These are phyloP conservation scores for Trinorchestia longiramus DNA, from an alignment of 1,140 invertebrate genomes.

Conservation along the genomic window DNA sequence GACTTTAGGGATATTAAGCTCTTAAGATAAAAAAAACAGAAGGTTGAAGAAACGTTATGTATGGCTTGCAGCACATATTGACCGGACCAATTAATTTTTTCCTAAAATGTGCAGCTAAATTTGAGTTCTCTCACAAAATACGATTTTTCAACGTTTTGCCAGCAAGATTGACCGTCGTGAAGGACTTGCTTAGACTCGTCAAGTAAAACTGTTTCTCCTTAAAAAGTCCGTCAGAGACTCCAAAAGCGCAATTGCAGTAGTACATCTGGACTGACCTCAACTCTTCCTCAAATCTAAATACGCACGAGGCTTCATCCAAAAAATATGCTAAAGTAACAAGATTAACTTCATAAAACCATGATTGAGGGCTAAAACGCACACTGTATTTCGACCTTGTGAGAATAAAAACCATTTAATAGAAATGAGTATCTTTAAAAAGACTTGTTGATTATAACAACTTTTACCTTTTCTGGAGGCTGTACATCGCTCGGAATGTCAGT, in stretches of 20 bases:
- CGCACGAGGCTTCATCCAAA: background rate
- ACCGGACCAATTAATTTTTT: background rate
- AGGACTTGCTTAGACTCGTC: background rate
- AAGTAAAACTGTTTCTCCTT: background rate
- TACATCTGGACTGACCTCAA: background rate
- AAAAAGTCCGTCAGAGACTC: background rate
- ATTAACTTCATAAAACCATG: background rate
- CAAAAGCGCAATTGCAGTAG: background rate
- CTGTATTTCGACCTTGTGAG: background rate
- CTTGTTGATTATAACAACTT: background rate
- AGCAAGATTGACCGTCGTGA: background rate
- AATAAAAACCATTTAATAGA: background rate
- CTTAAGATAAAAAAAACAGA: background rate
- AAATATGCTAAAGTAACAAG: background rate
- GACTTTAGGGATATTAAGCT: background rate
- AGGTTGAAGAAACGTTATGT: background rate
- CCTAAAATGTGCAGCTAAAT: background rate
- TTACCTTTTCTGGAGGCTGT: background rate
- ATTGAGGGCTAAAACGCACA: background rate
- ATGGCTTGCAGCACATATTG: background rate
- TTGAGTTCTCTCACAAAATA: background rate
- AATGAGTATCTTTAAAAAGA: background rate
- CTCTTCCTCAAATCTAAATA: background rate
- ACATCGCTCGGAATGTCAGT: background rate
- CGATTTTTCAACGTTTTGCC: background rate